These are phyloP conservation scores for Acridotheres tristis DNA, from an alignment of 2,797 vertebrate genomes.

Conservation along the genomic window DNA sequence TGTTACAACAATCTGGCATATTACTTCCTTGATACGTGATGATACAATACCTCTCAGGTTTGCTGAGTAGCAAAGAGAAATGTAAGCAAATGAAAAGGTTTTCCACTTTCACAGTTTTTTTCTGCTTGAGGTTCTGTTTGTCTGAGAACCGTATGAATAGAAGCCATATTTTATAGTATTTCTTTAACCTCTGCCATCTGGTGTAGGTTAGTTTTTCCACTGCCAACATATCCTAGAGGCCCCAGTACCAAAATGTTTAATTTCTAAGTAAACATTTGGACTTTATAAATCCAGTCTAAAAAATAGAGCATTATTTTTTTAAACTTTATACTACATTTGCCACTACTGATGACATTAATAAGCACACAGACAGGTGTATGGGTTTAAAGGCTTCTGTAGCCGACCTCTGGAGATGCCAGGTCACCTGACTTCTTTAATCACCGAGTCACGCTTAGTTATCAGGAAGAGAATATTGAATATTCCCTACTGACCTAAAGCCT, in stretches of 20 bases:
- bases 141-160: conserved; percentile 75
- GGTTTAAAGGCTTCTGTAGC: conserved; percentile 17
- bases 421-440: conserved; percentile 26
- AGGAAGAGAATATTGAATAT: neutral
- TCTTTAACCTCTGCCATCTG: conserved; percentile 78
- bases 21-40: conserved; percentile 77
- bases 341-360: conserved; percentile 35
- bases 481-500: neutral
- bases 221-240: conserved; percentile 70
- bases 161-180: conserved; percentile 77
- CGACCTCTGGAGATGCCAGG: neutral
- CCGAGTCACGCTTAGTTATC: neutral
- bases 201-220: conserved; percentile 76
- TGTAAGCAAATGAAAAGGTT: conserved; percentile 77
- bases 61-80: conserved; percentile 76
- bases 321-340: conserved; percentile 36
- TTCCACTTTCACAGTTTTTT: conserved; percentile 76
- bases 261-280: conserved; percentile 69
- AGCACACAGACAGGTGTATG: conserved; percentile 3
- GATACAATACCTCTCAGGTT: conserved; percentile 78
- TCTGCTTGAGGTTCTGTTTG: conserved; percentile 71
- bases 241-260: conserved; percentile 64
- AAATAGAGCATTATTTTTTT: conserved; percentile 41
- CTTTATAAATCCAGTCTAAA: conserved; percentile 60
- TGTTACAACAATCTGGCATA: conserved; percentile 77